Evolutionary conservation across 2,113 vertebrate genomes (phyloP), one percentile per base, ranked within the genome.

Genomic region (Oncorhynchus clarkii): DNA sequence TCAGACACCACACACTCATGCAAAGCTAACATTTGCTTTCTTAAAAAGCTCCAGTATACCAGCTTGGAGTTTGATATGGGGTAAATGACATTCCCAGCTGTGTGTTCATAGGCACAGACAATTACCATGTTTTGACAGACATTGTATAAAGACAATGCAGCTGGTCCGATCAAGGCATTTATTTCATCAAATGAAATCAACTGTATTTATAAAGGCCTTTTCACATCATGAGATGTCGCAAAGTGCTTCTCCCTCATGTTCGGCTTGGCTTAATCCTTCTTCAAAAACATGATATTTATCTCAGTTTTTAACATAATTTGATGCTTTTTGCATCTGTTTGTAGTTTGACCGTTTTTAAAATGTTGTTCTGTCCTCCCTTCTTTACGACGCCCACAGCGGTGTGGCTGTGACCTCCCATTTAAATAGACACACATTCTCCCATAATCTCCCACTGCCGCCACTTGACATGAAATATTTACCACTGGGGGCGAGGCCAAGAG

Each of bases 371-470:
- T 67, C 51, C 71, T 49, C 67, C 74, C 78, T 54, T 74, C 66
- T 78, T 51, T 72, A 76, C 75, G 66, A 86, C 22, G 6, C 48
- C 27, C 31, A 86, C 79, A 78, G 76, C 80, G 80, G 71, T 57
- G 60, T 54, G 84, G 73, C 70, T 73, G 31, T 62, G 86, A 85
- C 85, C 77, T 73, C 68, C 78, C 76, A 80, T 80, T 80, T 69
- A 79, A 86, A 78, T 85, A 91, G 84, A 85, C 71, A 71, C 75
- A 82, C 85, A 89, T 89, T 89, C 84, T 79, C 79, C 60, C 34
- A 78, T 81, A 80, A 90, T 86, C 69, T 81, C 64, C 57, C 67
- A 34, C 18, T 49, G 34, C 14, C 3, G n/a, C 20, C 68, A 49
- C 64, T 86, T 78, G 67, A 67, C 83, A 81, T 78, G 67, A 79